Evolutionary conservation across 30 jellyfish, hydroid and myxozoan genomes (phyloP).

Genomic region (Hydra vulgaris): DNA sequence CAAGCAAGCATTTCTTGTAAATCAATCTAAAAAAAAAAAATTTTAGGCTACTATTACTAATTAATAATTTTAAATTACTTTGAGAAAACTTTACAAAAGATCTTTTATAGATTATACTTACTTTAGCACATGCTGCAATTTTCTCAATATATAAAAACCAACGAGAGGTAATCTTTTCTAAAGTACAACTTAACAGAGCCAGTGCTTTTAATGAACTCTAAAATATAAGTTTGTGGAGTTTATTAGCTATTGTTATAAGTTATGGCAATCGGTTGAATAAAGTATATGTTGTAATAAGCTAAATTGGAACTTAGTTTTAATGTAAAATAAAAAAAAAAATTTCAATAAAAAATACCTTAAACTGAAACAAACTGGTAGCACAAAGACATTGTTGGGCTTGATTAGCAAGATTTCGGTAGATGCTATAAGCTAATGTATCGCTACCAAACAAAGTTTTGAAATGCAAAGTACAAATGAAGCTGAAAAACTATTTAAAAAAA

Average conservation of each 20-base stretch:
- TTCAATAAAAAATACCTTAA: constrained; percentile 8
- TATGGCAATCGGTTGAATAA: no score
- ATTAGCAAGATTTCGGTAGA: constrained; percentile 22
- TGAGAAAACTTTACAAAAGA: not conserved
- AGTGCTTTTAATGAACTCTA: constrained; percentile 28
- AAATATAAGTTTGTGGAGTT: not conserved
- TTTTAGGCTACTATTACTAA: not conserved
- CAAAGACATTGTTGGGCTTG: constrained; percentile 25
- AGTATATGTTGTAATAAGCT: no score
- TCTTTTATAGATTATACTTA: not conserved
- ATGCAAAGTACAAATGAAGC: constrained; percentile 20
- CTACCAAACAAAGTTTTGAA: constrained; percentile 33
- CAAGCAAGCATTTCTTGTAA: constrained; percentile 27
- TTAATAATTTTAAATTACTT: not conserved
- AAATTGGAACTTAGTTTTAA: no score
- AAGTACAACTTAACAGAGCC: constrained; percentile 28
- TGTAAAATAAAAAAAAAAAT: not conserved
- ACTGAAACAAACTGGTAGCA: constrained; percentile 13
- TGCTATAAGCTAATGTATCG: constrained; percentile 29
- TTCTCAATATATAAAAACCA: constrained; percentile 24
- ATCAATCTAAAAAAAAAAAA: constrained; percentile 9
- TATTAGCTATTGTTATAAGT: no score
- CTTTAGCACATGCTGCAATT: constrained; percentile 9
- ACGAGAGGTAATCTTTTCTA: constrained; percentile 30
- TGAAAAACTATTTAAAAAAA: constrained; percentile 13